These are phyloP conservation scores for Ptychochromis oligacanthus DNA, from an alignment of 2,113 vertebrate genomes.

Conservation along the genomic window DNA sequence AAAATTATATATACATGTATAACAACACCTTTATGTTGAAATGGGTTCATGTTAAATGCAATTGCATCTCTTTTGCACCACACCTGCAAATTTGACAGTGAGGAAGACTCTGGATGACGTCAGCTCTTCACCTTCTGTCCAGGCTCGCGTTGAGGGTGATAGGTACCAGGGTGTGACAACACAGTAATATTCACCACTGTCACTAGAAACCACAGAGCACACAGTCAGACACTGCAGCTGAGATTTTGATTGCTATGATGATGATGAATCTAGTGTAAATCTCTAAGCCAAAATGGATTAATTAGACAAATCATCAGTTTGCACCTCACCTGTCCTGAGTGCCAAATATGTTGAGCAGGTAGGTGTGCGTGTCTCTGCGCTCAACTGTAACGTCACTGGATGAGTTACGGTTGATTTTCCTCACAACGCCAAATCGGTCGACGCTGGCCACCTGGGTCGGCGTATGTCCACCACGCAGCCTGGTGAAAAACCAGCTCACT, in stretches of 20 bases:
- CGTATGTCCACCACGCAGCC: slow-evolving; percentile 76
- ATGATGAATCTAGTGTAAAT: neutral
- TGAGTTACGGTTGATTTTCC: slow-evolving; percentile 79
- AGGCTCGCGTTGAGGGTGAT: slow-evolving; percentile 79
- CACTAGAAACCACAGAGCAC: slow-evolving; percentile 60
- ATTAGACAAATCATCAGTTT: neutral
- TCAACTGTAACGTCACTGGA: slow-evolving; percentile 90
- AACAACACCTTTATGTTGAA: accelerated
- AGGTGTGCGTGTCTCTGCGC: slow-evolving; percentile 81
- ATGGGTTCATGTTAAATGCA: neutral
- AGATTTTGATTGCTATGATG: neutral
- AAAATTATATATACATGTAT: neutral
- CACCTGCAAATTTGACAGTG: slow-evolving; percentile 90
- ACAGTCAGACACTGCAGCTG: neutral
- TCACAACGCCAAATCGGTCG: slow-evolving; percentile 86
- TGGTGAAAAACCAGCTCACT: slow-evolving; percentile 88
- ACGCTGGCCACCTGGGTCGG: slow-evolving; percentile 78
- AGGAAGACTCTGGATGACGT: slow-evolving; percentile 85
- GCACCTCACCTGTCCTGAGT: slow-evolving; percentile 81
- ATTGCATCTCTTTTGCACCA: slow-evolving; percentile 30
- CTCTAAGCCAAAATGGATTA: neutral
- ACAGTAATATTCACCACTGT: slow-evolving; percentile 92
- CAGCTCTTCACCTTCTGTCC: slow-evolving; percentile 86
- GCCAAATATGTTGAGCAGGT: slow-evolving; percentile 84
- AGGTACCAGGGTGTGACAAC: slow-evolving; percentile 88